Evolutionary conservation across 1,140 invertebrate species (phyloP).

Genomic region (Dreissena rostriformis): DNA sequence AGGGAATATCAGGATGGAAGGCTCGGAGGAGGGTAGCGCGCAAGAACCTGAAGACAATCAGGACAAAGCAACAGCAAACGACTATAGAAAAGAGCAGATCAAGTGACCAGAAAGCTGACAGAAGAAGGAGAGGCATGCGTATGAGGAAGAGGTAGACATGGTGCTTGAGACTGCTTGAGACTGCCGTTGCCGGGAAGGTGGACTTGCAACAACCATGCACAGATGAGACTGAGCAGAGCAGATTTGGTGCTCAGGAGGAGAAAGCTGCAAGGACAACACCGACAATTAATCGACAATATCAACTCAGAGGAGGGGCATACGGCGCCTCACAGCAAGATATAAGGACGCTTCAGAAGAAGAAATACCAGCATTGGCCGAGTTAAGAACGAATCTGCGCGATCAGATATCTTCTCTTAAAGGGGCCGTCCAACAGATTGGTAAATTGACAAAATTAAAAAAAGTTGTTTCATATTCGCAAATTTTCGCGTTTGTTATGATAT

Average conservation of each 20-base stretch:
- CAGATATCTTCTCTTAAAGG: not conserved
- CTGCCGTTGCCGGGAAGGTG: no score
- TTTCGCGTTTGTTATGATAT: no score
- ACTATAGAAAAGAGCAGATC: conserved; percentile 9
- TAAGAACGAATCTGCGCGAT: not conserved
- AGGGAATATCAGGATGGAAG: not conserved
- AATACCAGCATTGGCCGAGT: not conserved
- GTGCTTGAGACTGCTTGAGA: not conserved
- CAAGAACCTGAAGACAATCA: conserved; percentile 11
- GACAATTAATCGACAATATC: conserved; percentile 29
- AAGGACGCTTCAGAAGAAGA: conserved; percentile 10
- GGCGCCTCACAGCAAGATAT: not conserved
- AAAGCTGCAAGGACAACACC: no score
- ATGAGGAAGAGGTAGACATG: conserved; percentile 19
- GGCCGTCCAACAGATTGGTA: no score
- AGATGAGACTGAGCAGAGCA: no score
- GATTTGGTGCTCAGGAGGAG: no score
- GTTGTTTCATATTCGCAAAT: no score
- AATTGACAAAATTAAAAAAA: no score
- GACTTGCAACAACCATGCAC: no score
- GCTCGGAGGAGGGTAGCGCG: not conserved
- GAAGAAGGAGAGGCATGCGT: not conserved
- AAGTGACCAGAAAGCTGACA: not conserved
- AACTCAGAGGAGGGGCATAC: not conserved
- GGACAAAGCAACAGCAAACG: not conserved